phyloP scores from a whole-genome alignment of 1,140 invertebrate species.

The Mylabris phalerata region DNA sequence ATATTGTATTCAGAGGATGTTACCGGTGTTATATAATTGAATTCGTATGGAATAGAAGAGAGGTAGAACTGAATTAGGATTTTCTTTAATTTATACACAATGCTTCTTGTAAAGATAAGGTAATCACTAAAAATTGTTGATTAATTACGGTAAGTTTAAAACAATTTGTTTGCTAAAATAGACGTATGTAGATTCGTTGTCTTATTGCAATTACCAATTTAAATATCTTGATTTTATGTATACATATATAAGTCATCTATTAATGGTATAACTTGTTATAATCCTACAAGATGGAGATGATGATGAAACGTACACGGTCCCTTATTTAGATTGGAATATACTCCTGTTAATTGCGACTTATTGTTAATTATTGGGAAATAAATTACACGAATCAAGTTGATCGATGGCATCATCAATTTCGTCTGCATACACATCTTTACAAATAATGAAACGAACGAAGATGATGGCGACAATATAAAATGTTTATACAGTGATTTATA shows the following conservation, averaged over 20 bases:
- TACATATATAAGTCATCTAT: not conserved
- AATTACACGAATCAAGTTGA: conserved; percentile 5
- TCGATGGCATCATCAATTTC: conserved; percentile 7
- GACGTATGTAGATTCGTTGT: too few species aligned
- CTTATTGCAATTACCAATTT: too few species aligned
- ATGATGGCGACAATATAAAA: not conserved
- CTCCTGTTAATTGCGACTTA: not conserved
- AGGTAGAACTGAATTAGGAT: too few species aligned
- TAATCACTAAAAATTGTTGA: too few species aligned
- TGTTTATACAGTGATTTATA: not conserved
- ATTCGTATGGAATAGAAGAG: too few species aligned
- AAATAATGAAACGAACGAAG: not conserved
- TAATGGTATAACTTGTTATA: not conserved
- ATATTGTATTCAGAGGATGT: too few species aligned
- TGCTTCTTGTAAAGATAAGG: too few species aligned
- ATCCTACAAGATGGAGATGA: not conserved
- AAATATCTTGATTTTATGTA: not conserved
- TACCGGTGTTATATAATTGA: too few species aligned
- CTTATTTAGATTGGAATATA: not conserved
- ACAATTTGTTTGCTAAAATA: too few species aligned
- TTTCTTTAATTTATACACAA: too few species aligned
- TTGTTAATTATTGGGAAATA: conserved; percentile 7
- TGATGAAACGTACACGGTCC: not conserved
- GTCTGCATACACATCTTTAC: not conserved
- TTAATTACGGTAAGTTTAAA: too few species aligned